These are phyloP conservation scores for Corythaixoides concolor DNA, from an alignment of 2,113 vertebrate species.

Conservation along the genomic window DNA sequence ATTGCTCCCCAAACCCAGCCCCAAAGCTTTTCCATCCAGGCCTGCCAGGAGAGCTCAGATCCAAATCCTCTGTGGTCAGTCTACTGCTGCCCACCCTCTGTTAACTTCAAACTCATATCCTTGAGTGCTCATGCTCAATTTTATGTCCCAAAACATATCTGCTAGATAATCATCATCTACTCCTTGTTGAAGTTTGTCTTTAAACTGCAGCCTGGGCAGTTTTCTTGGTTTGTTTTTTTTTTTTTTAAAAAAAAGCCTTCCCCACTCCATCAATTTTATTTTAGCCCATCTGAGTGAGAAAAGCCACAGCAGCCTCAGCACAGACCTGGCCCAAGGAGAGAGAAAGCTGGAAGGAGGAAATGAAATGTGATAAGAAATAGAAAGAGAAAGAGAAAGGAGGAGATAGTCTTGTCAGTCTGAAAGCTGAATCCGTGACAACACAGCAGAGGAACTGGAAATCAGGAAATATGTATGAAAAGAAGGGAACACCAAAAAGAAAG, in stretches of 20 bases:
- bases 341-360: background rate
- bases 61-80: background rate
- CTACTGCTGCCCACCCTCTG: background rate
- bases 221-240: background rate
- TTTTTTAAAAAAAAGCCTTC: no score
- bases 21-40: background rate
- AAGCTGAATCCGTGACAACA: background rate
- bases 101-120: background rate
- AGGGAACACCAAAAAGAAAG: background rate
- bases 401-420: background rate
- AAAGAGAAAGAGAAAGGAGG: background rate
- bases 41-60: background rate
- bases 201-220: background rate
- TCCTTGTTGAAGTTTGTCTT: background rate
- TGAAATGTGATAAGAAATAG: background rate
- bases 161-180: background rate
- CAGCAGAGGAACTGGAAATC: background rate
- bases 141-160: background rate
- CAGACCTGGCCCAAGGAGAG: background rate
- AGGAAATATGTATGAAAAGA: background rate
- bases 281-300: background rate
- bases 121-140: no score
- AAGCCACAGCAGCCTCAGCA: background rate
- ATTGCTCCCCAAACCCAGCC: background rate
- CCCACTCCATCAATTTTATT: background rate